Base-by-base conservation (phyloP, 1,140 invertebrate species). In the Calliphora vicina region DNA sequence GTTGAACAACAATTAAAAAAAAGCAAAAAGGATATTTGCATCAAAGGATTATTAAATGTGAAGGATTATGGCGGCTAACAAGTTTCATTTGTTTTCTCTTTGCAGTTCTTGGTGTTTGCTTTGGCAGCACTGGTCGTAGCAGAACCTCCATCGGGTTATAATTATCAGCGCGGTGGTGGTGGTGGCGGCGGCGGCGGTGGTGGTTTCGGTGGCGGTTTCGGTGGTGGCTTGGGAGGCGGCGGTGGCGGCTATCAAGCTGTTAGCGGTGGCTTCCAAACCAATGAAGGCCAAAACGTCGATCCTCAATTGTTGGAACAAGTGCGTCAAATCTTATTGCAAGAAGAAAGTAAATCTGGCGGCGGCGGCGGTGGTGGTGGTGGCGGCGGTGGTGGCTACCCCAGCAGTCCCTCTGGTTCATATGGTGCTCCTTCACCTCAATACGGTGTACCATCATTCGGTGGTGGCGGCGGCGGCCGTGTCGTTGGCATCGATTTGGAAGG, bases 241-340 rank as follows among this genome's bases (percentile, higher is more conserved):
- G 94, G 95, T 17, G 95, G 95, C 67, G 94, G 94, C 80, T 96
- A 95, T 91, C 92, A 92, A 83, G 92, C 94, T 67, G 95, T 96
- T 1, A 94, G 94, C 23, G 92, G 93, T 73, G 95, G 95, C 81
- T 93, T 93, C 88, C 94, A 95, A 85, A 94, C 94, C 80, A 94
- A 92, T 84, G 96, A 97, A 88, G 96, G 96, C 74, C 94, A 94
- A 86, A 93, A 94, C 90, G 95, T 97, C 73, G 95, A 96, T 91
- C 93, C 93, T 61, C 93, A 94, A 83, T 93, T 96, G 81, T 92
- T 96, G 80, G 95, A 96, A 88, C 95, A 96, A 89, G 94, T 97
- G 86, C 94, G 95, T 85, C 93, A 96, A 90, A 96, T 96, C 87
- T 92, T 96, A 76, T 91, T 96, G 83, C 95, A 95, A 87, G 95